A percentile compares a stretch with the other conserved stretches of the same genome.
These are phyloP conservation scores for Chromobotia macracanthus DNA, from an alignment of 2,797 vertebrate species.

Conservation along the genomic window DNA sequence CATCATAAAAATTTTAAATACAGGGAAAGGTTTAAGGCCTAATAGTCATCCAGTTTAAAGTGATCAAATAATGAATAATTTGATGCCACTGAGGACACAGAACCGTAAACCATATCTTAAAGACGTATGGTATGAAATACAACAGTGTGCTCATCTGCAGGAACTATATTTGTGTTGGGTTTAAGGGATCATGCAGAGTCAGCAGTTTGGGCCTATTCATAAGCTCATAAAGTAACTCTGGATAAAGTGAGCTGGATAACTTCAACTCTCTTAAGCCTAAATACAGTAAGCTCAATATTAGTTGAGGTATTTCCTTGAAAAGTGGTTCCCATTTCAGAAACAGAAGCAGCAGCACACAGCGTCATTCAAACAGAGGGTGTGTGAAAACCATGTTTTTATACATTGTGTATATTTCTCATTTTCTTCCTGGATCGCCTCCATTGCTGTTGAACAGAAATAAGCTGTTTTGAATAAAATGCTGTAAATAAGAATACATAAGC, in stretches of 20 bases:
- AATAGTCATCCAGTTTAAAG: no score
- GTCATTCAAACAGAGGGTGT: constrained; percentile 70
- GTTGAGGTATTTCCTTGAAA: constrained; percentile 66
- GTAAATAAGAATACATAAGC: constrained; percentile 79
- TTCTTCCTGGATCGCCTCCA: constrained; percentile 70
- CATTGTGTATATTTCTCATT: constrained; percentile 73
- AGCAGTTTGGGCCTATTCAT: constrained; percentile 15
- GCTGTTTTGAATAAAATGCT: constrained; percentile 76
- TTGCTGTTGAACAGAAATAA: constrained; percentile 74
- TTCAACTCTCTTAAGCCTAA: constrained; percentile 62
- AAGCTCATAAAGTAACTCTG: constrained; percentile 1
- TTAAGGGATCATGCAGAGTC: background rate
- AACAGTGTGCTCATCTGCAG: background rate
- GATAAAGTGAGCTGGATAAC: background rate
- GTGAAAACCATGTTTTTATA: constrained; percentile 72
- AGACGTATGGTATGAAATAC: constrained; percentile 1
- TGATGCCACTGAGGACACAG: background rate
- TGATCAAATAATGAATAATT: background rate
- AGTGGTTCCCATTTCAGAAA: constrained; percentile 64
- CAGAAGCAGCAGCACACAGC: constrained; percentile 72
- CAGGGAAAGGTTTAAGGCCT: no score
- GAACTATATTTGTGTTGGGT: background rate
- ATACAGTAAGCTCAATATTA: constrained; percentile 73
- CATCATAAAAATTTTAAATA: no score
- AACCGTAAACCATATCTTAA: constrained; percentile 5